Conservation (phyloP, 2,888 invertebrate species). For the Emmelina monodactyla region DNA sequence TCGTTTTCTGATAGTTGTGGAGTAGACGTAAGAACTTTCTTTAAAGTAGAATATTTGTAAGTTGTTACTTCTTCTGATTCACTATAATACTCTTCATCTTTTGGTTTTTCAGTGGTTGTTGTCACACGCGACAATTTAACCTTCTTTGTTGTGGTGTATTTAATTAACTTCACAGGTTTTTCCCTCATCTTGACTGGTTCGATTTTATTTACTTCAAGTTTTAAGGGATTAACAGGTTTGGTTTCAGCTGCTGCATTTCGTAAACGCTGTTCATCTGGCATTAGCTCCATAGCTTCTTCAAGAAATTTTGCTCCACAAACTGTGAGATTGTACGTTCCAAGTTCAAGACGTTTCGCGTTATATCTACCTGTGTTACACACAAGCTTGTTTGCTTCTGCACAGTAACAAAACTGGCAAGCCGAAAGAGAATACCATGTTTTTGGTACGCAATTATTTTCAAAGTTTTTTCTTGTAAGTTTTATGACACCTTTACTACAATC, state of each 20-base stretch:
- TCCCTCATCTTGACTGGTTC: too few relatives aligned
- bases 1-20: too few relatives aligned
- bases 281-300: slow-evolving; percentile 25
- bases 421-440: slow-evolving; percentile 39
- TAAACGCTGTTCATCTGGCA: slow-evolving; percentile 15
- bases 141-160: background rate
- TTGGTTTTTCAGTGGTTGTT: background rate
- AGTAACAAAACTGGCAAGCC: slow-evolving; percentile 43
- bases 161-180: background rate
- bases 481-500: slow-evolving; percentile 20
- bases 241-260: background rate
- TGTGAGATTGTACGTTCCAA: slow-evolving; percentile 30
- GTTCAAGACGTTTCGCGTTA: slow-evolving; percentile 17
- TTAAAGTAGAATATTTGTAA: too few relatives aligned
- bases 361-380: slow-evolving; percentile 31
- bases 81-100: too few relatives aligned
- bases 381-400: slow-evolving; percentile 32
- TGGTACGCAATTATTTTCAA: slow-evolving; percentile 28
- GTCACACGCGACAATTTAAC: background rate
- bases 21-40: too few relatives aligned
- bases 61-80: too few relatives aligned
- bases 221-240: background rate
- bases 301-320: slow-evolving; percentile 30
- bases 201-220: too few relatives aligned
- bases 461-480: slow-evolving; percentile 13